phyloP scores from a whole-genome alignment of 2,888 invertebrate genomes.

The Thereva unica region DNA sequence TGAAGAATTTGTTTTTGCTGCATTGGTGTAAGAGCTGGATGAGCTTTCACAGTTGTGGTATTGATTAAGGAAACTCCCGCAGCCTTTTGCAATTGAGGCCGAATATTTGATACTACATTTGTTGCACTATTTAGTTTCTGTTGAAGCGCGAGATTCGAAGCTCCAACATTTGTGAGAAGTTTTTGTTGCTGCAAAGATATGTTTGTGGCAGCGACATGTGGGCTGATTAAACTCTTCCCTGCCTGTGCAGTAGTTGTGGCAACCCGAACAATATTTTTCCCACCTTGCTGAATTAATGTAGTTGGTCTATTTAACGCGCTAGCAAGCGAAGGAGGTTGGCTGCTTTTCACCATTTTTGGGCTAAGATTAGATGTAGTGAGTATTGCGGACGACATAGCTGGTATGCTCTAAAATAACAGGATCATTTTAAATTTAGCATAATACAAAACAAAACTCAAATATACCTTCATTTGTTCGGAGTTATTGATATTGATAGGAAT shows the following conservation, averaged over 20 bases:
- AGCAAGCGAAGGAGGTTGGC: slow-evolving; percentile 35
- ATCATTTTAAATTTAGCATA: not conserved
- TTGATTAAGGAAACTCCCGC: slow-evolving; percentile 45
- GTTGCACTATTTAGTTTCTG: slow-evolving; percentile 20
- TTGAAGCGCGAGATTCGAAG: slow-evolving; percentile 21
- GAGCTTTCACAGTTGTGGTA: slow-evolving; percentile 37
- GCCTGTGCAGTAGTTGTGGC: slow-evolving; percentile 39
- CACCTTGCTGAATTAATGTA: slow-evolving; percentile 34
- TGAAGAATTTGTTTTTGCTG: slow-evolving; percentile 55
- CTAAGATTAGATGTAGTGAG: slow-evolving; percentile 29
- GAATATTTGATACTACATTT: slow-evolving; percentile 39
- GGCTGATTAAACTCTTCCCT: slow-evolving; percentile 44
- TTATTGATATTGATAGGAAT: slow-evolving; percentile 48
- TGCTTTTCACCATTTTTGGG: slow-evolving; percentile 38
- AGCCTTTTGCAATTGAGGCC: slow-evolving; percentile 44
- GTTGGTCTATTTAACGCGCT: slow-evolving; percentile 31
- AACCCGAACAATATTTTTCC: slow-evolving; percentile 39
- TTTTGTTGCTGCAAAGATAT: slow-evolving; percentile 41
- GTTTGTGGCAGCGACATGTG: slow-evolving; percentile 42
- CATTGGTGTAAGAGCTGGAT: slow-evolving; percentile 52
- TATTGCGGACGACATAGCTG: slow-evolving; percentile 32
- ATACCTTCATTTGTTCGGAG: slow-evolving; percentile 43
- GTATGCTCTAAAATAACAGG: slow-evolving; percentile 19
- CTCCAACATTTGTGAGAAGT: slow-evolving; percentile 14
- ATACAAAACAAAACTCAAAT: not conserved